phyloP scores from a whole-genome alignment of 2,888 invertebrate species.

The Cryptocephalus moraei region DNA sequence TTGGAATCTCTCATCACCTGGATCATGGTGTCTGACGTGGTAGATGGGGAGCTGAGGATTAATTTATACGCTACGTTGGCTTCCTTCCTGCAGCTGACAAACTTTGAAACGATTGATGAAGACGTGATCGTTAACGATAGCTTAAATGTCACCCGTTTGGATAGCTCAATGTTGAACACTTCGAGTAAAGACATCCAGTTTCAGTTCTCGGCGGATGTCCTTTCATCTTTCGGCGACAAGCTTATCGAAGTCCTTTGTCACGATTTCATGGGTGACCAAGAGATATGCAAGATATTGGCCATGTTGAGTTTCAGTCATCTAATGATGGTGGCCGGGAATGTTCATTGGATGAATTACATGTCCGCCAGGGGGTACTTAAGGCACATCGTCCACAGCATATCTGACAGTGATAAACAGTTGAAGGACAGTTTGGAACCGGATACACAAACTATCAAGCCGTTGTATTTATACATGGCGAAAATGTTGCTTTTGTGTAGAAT shows the following conservation, averaged over 20 bases:
- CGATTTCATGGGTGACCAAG: conserved; percentile 81
- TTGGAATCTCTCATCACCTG: conserved; percentile 70
- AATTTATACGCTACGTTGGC: conserved; percentile 78
- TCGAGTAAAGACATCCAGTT: conserved; percentile 27
- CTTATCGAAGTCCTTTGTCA: conserved; percentile 73
- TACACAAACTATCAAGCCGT: conserved; percentile 50
- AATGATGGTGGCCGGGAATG: conserved; percentile 61
- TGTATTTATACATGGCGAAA: conserved; percentile 83
- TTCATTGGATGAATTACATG: conserved; percentile 53
- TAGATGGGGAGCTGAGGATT: conserved; percentile 73
- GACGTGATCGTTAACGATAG: conserved; percentile 28
- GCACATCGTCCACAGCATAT: conserved; percentile 70
- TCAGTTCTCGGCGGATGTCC: conserved; percentile 45
- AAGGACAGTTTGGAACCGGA: conserved; percentile 54
- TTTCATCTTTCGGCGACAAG: conserved; percentile 69
- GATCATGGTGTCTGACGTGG: conserved; percentile 70
- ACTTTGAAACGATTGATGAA: conserved; percentile 23
- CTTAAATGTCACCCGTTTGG: conserved; percentile 56
- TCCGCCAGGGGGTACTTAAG: conserved; percentile 63
- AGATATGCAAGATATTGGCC: conserved; percentile 82
- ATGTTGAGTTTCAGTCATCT: conserved; percentile 72
- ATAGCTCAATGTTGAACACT: conserved; percentile 40
- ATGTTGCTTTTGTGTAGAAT: conserved; percentile 68
- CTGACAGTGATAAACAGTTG: conserved; percentile 63
- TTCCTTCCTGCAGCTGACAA: conserved; percentile 69